Evolutionary conservation across 1,140 invertebrate genomes (phyloP).

Genomic region (Penaeus chinensis): DNA sequence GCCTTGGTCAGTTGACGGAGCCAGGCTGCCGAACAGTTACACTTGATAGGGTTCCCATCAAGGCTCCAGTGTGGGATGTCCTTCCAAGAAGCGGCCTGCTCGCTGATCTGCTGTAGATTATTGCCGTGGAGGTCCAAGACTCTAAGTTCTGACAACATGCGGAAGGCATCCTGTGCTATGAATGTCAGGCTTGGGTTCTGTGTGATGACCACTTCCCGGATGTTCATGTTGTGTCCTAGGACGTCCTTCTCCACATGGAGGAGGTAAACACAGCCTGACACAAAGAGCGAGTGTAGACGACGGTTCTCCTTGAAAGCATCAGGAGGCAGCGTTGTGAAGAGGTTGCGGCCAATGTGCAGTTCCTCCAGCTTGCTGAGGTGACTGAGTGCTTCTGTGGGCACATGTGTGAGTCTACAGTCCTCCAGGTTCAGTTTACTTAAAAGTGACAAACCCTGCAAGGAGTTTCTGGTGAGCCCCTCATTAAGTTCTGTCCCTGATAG

Average conservation of each 20-base stretch:
- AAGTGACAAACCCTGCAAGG: constrained; percentile 49
- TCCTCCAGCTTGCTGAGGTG: constrained; percentile 57
- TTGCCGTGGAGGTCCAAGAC: constrained; percentile 56
- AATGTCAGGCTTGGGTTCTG: constrained; percentile 55
- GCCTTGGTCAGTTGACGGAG: constrained; percentile 42
- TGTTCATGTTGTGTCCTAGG: constrained; percentile 55
- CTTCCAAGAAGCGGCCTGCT: constrained; percentile 57
- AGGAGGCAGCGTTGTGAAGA: constrained; percentile 50
- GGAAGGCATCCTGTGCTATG: constrained; percentile 53
- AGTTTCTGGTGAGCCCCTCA: constrained; percentile 40
- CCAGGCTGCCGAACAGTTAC: constrained; percentile 63
- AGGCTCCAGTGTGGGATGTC: constrained; percentile 59
- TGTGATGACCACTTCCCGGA: constrained; percentile 54
- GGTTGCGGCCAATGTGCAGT: constrained; percentile 58
- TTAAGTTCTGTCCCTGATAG: constrained; percentile 49
- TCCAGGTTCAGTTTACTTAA: constrained; percentile 54
- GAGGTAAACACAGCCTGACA: constrained; percentile 52
- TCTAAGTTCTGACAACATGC: constrained; percentile 54
- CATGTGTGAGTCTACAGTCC: constrained; percentile 47
- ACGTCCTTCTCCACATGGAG: constrained; percentile 42
- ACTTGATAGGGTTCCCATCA: constrained; percentile 59
- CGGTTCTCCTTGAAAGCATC: constrained; percentile 55
- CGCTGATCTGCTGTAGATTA: constrained; percentile 53
- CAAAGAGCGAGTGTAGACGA: constrained; percentile 48
- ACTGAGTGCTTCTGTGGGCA: constrained; percentile 58